These are phyloP conservation scores for Cryptoblepharus egeriae DNA, from an alignment of 2,797 vertebrate species.

Conservation along the genomic window DNA sequence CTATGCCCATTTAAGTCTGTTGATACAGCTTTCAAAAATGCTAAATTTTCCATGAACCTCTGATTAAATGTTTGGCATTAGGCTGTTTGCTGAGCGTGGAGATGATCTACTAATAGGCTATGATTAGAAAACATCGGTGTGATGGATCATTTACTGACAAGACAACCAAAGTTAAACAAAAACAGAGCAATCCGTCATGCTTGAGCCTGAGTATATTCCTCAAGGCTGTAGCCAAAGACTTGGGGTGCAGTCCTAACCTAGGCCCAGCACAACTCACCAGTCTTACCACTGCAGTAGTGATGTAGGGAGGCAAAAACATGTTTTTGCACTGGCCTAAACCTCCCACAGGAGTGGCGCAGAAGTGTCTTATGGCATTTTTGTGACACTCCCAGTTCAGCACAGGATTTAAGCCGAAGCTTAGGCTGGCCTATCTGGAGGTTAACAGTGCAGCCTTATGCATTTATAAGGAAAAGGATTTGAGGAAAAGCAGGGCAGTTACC, in stretches of 20 bases:
- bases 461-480: slow-evolving; percentile 12
- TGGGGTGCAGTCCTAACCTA: no score
- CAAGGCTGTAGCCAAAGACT: background rate
- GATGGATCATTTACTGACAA: background rate
- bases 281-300: no score
- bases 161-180: background rate
- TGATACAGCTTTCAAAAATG: slow-evolving; percentile 1
- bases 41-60: background rate
- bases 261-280: no score
- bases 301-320: no score
- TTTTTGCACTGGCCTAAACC: no score
- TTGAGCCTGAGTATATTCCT: background rate
- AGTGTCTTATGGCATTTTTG: no score
- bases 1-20: background rate
- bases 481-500: background rate
- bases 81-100: slow-evolving; percentile 1
- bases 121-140: background rate
- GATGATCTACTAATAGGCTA: background rate
- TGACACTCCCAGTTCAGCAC: no score
- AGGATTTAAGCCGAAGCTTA: no score
- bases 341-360: no score
- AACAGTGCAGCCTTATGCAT: no score
- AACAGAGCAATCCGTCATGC: slow-evolving; percentile 23
- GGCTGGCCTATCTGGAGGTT: no score
- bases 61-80: slow-evolving; percentile 20